These are phyloP conservation scores for Taeniopygia guttata DNA, from an alignment of 2,797 vertebrate genomes.

Conservation along the genomic window DNA sequence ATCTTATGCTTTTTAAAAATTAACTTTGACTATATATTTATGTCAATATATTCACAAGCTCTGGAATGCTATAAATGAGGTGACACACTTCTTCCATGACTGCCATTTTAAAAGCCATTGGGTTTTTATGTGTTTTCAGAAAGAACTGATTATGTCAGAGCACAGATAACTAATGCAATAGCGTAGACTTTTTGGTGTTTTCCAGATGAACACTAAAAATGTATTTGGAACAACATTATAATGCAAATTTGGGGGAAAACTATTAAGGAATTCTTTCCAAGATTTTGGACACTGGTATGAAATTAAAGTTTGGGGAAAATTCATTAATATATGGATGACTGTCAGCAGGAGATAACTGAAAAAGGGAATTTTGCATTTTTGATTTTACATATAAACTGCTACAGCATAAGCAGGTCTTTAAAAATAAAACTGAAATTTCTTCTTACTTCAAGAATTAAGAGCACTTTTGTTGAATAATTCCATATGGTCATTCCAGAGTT, in stretches of 20 bases:
- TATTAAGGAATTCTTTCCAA: background rate
- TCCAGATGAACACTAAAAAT: background rate
- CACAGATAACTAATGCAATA: background rate
- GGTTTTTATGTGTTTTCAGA: background rate
- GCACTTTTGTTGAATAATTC: background rate
- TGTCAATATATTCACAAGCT: background rate
- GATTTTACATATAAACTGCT: background rate
- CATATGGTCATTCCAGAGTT: background rate
- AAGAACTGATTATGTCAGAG: background rate
- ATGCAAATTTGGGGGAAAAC: background rate
- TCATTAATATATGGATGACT: background rate
- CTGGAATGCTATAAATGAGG: background rate
- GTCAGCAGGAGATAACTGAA: background rate
- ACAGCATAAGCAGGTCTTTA: background rate
- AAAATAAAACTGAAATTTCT: background rate
- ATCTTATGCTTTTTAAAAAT: conserved; percentile 1
- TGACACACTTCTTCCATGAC: background rate
- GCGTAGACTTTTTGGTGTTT: background rate
- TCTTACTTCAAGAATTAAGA: background rate
- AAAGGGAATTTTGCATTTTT: background rate
- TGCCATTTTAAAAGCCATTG: background rate
- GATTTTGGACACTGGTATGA: background rate
- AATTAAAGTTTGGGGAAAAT: background rate
- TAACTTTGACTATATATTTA: conserved; percentile 21
- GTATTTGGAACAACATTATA: background rate